phyloP scores from a whole-genome alignment of 2,113 vertebrate genomes.

The Calyptomena viridis region DNA sequence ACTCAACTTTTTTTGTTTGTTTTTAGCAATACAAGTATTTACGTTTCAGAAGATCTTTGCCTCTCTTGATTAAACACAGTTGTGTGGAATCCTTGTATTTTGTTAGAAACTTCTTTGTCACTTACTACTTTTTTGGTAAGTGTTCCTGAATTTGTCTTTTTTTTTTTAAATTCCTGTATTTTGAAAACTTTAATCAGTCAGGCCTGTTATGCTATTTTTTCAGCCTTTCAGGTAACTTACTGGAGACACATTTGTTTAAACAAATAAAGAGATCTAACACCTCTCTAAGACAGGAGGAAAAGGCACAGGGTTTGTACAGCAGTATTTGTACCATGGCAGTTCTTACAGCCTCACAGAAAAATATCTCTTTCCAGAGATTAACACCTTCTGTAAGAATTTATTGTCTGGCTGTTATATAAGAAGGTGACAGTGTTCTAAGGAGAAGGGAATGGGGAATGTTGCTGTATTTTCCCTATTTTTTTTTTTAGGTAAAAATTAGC shows the following conservation, averaged over 20 bases:
- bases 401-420: background rate
- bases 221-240: background rate
- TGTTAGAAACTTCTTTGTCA: conserved; percentile 82
- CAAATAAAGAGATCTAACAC: background rate
- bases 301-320: background rate
- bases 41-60: conserved; percentile 85
- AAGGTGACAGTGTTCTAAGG: background rate
- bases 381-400: background rate
- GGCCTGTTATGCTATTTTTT: background rate
- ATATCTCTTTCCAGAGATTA: background rate
- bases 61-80: conserved; percentile 84
- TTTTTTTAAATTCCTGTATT: background rate
- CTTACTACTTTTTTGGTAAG: conserved; percentile 94
- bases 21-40: conserved; percentile 93
- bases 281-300: background rate
- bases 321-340: background rate
- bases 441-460: background rate
- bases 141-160: background rate
- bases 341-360: background rate
- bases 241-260: background rate
- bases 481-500: background rate
- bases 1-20: background rate
- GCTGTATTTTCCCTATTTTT: background rate
- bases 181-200: background rate
- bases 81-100: conserved; percentile 86